A percentile compares a stretch with the other conserved stretches of the same genome.
Conservation (phyloP, 2,113 vertebrate genomes). For the Myotis lucifugus region DNA sequence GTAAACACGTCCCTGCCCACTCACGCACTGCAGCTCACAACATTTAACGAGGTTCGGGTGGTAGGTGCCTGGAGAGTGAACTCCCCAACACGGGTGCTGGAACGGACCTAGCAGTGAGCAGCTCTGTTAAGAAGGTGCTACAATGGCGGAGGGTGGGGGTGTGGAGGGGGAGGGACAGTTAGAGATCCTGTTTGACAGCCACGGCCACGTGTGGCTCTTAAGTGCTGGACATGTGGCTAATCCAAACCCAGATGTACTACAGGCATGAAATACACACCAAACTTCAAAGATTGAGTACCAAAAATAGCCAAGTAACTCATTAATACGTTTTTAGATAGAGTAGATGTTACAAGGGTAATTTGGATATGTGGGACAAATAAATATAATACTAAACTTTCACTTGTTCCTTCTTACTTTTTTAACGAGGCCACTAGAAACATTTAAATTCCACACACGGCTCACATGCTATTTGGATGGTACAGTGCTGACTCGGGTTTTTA, state of each 20-base stretch:
- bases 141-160: too few relatives aligned
- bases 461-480: neutral
- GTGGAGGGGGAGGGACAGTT: too few relatives aligned
- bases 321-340: neutral
- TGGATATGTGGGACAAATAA: neutral
- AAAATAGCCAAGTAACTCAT: neutral
- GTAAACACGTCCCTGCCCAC: neutral
- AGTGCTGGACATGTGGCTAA: neutral
- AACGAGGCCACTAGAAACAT: neutral
- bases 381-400: neutral
- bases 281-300: neutral
- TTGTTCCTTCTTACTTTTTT: neutral
- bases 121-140: too few relatives aligned
- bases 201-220: neutral
- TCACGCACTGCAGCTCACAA: neutral
- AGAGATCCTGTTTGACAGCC: neutral
- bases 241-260: neutral
- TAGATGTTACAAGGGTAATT: neutral
- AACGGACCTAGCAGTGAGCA: neutral
- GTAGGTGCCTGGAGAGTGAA: neutral
- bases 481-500: neutral
- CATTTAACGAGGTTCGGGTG: neutral
- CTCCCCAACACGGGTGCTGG: neutral
- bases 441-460: neutral
- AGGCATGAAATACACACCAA: neutral